Evolutionary conservation across 2,113 vertebrate genomes (phyloP), one percentile per base, ranked within the genome.

Genomic region (Calypte anna): DNA sequence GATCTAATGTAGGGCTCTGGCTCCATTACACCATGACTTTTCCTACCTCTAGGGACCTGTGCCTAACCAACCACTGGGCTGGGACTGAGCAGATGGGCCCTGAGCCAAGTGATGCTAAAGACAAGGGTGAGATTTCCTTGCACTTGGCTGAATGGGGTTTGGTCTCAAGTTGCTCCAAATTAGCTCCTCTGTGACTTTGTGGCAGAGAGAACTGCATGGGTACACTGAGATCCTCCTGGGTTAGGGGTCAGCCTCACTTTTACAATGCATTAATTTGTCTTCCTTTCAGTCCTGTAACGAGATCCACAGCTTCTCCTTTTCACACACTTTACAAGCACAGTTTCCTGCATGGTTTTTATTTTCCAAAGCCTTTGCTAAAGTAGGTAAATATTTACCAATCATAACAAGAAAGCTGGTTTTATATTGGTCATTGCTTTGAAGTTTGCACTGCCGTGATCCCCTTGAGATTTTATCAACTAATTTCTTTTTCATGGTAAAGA

Each of bases 401-500:
- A 24, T 58, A 90, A 69, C 50, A 80, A 89, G 78, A 79, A 84
- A 73, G 23, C 70, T 76, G 46, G 2, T 40, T 95, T 92, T 73
- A 55, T 85, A 38, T n/a, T 67, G 88, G 33, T 57, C n/a, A 0
- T 72, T 73, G 50, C 83, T 94, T 95, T 96, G 88, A 93, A 94
- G 58, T 57, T 53, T 80, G 43, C 46, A 25, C 27, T 61, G 80
- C 83, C 48, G 25, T 2, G 18, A 88, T 73, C 28, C 50, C 66
- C 73, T 38, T 69, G 81, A 80, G 92, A 84, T 94, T 92, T 74
- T 88, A 94, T 93, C 55, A 87, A 40, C 50, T 33, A 31, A 67
- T 86, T 92, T 84, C 40, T 81, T 96, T 91, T 93, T 92, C 50
- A 38, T 50, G 86, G 86, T 63, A 72, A 93, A 84, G 84, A 91